phyloP scores from a whole-genome alignment of 2,113 vertebrate species.

The Passer montanus region DNA sequence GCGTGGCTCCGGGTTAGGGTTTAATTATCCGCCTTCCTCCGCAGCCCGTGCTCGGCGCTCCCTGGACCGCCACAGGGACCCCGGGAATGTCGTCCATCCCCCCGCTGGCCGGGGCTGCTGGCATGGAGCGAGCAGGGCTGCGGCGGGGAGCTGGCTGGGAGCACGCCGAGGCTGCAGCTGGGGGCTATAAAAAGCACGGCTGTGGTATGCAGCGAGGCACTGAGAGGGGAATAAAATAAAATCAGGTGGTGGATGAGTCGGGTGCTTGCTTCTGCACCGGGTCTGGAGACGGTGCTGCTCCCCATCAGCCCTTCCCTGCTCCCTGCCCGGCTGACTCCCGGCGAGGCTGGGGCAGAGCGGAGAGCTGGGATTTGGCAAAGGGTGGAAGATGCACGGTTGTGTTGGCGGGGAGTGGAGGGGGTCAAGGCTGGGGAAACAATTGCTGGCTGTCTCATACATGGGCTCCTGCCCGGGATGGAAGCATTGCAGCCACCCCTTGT shows the following conservation, averaged over 20 bases:
- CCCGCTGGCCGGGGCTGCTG: background rate
- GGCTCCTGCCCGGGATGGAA: background rate
- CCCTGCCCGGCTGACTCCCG: background rate
- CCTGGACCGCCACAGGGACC: background rate
- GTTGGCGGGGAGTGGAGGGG: rapidly evolving
- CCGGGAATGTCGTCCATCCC: background rate
- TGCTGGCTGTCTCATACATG: background rate
- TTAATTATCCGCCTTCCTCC: conserved; percentile 33
- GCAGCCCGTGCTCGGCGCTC: background rate
- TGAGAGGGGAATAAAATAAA: conserved; percentile 26
- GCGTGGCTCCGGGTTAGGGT: conserved; percentile 9
- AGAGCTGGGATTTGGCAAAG: background rate
- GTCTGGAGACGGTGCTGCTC: background rate
- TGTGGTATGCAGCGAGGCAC: conserved; percentile 42
- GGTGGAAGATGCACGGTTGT: background rate
- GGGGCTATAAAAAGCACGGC: conserved; percentile 64
- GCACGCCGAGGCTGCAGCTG: conserved; percentile 40
- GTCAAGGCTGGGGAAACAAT: background rate
- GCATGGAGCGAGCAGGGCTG: background rate
- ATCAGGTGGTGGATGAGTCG: conserved; percentile 32
- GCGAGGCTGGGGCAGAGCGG: background rate
- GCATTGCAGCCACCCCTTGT: background rate
- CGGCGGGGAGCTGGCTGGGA: conserved; percentile 21
- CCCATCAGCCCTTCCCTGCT: background rate
- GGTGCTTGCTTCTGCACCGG: background rate